phyloP scores from a whole-genome alignment of 53 echinoderm and acorn worm species.

The Antedon mediterranea region DNA sequence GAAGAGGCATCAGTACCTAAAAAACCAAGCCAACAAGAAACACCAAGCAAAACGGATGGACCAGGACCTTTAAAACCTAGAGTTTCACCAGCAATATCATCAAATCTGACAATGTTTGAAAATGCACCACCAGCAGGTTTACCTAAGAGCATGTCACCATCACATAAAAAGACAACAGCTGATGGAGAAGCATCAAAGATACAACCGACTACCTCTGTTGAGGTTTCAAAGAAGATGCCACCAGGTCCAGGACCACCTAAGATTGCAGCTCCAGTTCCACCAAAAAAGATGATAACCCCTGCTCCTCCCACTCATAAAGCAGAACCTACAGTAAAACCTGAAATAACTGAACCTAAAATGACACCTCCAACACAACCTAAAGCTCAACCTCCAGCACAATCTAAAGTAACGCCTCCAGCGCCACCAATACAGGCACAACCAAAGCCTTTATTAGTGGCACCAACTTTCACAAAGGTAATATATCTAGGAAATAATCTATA shows the following conservation, averaged over 20 bases:
- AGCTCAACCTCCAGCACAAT: slow-evolving; percentile 11
- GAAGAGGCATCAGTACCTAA: slow-evolving; percentile 5
- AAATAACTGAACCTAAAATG: not conserved
- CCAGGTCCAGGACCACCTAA: not conserved
- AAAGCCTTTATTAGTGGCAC: slow-evolving; percentile 12
- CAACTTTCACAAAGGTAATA: slow-evolving; percentile 82
- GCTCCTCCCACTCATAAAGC: too few relatives aligned
- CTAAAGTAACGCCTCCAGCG: slow-evolving; percentile 19
- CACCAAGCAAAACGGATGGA: not conserved
- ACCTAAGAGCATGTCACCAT: not conserved
- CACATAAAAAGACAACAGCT: not conserved
- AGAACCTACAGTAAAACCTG: not conserved
- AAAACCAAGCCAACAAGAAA: slow-evolving; percentile 3
- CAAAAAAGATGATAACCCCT: too few relatives aligned
- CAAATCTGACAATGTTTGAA: not conserved
- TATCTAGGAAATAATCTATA: too few relatives aligned
- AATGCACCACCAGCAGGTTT: not conserved
- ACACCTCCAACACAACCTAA: slow-evolving; percentile 1
- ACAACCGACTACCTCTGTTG: not conserved
- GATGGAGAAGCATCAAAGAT: not conserved
- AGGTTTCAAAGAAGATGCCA: not conserved
- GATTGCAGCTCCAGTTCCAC: not conserved
- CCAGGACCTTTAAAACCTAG: not conserved
- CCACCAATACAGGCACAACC: slow-evolving; percentile 21
- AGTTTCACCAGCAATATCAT: not conserved